Conservation (phyloP, 2,888 invertebrate species). For the Camponotus fellah region DNA sequence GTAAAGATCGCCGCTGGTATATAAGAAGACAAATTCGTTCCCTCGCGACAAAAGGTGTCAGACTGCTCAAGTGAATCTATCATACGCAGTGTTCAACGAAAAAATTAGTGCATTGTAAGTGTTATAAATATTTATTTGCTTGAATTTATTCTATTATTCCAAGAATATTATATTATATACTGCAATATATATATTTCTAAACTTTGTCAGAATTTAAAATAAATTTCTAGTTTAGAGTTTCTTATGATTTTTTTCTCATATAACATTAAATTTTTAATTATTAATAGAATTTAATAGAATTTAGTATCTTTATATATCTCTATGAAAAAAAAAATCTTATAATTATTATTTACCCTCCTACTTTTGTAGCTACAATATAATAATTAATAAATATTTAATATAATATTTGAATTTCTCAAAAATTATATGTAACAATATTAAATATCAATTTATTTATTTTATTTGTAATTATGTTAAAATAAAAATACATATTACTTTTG, state of each 20-base stretch:
- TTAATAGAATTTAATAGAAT: background rate
- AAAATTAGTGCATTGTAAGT: background rate
- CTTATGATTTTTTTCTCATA: background rate
- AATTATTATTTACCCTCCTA: background rate
- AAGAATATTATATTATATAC: background rate
- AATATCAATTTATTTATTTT: background rate
- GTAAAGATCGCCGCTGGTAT: slow-evolving; percentile 20
- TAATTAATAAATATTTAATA: background rate
- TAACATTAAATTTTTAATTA: background rate
- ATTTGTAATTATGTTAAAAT: background rate
- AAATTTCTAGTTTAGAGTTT: background rate
- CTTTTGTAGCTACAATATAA: background rate
- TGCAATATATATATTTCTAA: background rate
- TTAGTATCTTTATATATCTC: background rate
- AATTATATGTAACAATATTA: background rate
- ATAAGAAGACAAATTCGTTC: slow-evolving; percentile 16
- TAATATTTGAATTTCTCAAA: background rate
- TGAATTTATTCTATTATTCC: background rate
- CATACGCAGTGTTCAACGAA: background rate
- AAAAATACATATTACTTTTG: background rate
- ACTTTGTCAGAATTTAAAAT: background rate
- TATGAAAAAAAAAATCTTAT: background rate
- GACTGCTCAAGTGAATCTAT: slow-evolving; percentile 17
- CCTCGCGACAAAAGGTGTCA: slow-evolving; percentile 32
- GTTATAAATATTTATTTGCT: background rate